Conservation (phyloP, 2,113 vertebrate species). For the Paradoxurus hermaphroditus region DNA sequence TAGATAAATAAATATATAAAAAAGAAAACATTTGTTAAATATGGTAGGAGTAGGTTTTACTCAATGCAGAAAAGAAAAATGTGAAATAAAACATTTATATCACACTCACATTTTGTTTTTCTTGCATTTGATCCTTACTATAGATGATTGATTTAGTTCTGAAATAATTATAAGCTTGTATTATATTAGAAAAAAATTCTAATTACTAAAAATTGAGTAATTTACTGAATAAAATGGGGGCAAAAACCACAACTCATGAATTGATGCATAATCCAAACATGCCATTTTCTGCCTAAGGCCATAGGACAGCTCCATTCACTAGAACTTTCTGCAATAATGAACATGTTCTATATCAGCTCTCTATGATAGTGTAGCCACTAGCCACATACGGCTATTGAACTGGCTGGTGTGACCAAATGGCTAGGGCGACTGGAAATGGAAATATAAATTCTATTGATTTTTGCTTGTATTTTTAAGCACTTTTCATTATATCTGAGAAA, state of each 20-base stretch:
- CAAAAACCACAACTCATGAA: not conserved
- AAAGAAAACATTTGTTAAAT: not conserved
- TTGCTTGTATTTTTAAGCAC: not conserved
- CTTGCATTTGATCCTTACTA: not conserved
- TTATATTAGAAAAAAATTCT: not conserved
- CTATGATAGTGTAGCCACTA: not conserved
- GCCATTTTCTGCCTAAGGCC: not conserved
- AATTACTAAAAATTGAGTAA: not conserved
- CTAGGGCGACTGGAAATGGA: not conserved
- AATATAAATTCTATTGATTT: constrained; percentile 7
- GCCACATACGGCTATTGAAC: not conserved
- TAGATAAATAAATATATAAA: no score
- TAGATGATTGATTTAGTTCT: not conserved
- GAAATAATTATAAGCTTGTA: not conserved
- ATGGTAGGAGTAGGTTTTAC: not conserved
- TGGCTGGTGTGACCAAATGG: not conserved
- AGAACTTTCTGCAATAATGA: not conserved
- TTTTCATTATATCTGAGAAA: constrained; percentile 19
- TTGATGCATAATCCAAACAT: constrained; percentile 2
- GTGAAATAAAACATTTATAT: not conserved
- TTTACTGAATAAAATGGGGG: not conserved
- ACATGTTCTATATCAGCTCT: not conserved
- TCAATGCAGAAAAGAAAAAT: not conserved
- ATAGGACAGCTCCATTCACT: not conserved
- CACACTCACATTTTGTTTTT: not conserved